These are phyloP conservation scores for Battus philenor DNA, from an alignment of 1,140 invertebrate genomes.

Conservation along the genomic window DNA sequence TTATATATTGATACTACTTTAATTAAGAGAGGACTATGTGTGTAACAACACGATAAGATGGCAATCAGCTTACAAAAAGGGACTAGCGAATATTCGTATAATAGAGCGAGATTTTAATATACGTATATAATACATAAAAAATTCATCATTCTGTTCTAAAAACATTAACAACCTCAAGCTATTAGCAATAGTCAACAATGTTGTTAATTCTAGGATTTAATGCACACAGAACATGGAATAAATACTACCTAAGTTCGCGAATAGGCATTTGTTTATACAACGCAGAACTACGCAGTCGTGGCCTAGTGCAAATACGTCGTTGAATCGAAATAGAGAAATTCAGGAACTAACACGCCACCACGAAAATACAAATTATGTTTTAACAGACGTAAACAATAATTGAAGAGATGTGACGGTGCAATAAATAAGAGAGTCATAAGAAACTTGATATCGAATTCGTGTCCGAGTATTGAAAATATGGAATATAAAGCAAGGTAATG, in stretches of 20 bases:
- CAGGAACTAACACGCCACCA: slow-evolving; percentile 37
- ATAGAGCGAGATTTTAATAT: slow-evolving; percentile 67
- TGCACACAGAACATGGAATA: slow-evolving; percentile 63
- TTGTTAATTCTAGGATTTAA: slow-evolving; percentile 69
- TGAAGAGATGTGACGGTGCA: too few species aligned
- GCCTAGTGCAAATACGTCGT: slow-evolving; percentile 22
- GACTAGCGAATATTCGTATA: slow-evolving; percentile 68
- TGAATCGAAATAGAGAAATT: slow-evolving; percentile 21
- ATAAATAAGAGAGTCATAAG: too few species aligned
- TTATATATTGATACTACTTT: slow-evolving; percentile 75
- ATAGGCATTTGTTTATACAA: slow-evolving; percentile 34
- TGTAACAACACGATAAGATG: slow-evolving; percentile 68
- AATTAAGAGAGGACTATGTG: slow-evolving; percentile 72
- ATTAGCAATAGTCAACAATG: slow-evolving; percentile 76
- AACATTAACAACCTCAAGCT: slow-evolving; percentile 75
- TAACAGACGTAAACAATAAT: too few species aligned
- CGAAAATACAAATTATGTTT: slow-evolving; percentile 16
- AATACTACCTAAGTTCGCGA: slow-evolving; percentile 34
- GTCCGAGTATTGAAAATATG: too few species aligned
- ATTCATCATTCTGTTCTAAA: slow-evolving; percentile 70
- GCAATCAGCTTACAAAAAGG: slow-evolving; percentile 70
- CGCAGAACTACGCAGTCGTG: slow-evolving; percentile 19
- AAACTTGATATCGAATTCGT: too few species aligned
- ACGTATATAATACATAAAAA: slow-evolving; percentile 74
- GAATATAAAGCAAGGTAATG: too few species aligned